A percentile compares a stretch with the other conserved stretches of the same genome.
phyloP scores from a whole-genome alignment of 2,113 vertebrate genomes.

The Tapirus terrestris region DNA sequence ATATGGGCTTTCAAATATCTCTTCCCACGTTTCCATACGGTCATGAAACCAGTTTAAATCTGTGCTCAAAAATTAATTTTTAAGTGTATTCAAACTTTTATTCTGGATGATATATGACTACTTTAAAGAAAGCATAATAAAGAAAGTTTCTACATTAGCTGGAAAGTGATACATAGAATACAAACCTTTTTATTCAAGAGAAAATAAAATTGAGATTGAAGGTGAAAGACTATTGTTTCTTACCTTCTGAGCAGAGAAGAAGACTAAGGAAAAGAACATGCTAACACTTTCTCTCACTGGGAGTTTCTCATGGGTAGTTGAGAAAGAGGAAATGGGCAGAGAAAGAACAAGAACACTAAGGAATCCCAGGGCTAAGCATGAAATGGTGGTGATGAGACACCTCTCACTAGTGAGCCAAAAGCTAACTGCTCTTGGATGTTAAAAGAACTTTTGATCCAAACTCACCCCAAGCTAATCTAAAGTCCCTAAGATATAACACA shows the following conservation, averaged over 20 bases:
- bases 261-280: not conserved
- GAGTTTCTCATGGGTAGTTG: not conserved
- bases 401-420: not conserved
- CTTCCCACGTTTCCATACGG: constrained; percentile 1
- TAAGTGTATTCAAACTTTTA: not conserved
- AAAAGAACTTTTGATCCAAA: not conserved
- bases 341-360: not conserved
- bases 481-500: not conserved
- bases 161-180: not conserved
- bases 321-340: not conserved
- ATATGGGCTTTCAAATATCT: not conserved
- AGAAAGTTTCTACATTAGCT: not conserved
- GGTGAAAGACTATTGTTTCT: not conserved
- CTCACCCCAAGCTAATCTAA: not conserved
- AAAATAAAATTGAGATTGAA: not conserved
- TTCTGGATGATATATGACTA: not conserved
- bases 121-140: not conserved
- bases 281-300: not conserved
- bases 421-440: not conserved
- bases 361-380: not conserved
- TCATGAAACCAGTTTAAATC: not conserved
- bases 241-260: not conserved
- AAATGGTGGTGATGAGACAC: not conserved
- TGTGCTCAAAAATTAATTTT: not conserved
- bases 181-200: not conserved